Conservation (phyloP, 2,113 vertebrate species). For the Ciconia stormi region DNA sequence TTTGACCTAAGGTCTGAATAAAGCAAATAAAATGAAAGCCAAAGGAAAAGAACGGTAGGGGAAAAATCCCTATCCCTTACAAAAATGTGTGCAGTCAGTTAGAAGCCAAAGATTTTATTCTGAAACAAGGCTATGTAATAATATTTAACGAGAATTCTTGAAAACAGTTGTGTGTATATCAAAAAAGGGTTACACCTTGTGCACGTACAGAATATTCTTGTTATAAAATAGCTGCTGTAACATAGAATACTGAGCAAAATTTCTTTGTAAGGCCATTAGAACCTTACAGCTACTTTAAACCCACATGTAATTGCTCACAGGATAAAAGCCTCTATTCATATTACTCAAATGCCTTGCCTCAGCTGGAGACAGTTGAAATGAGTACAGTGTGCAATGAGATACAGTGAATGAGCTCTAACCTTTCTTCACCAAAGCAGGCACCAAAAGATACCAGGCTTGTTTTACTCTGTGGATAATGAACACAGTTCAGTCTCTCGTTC, state of each 20-base stretch:
- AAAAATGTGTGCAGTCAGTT: background rate
- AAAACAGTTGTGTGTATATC: background rate
- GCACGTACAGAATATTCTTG: background rate
- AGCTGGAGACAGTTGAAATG: constrained; percentile 45
- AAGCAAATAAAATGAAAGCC: background rate
- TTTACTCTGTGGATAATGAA: constrained; percentile 23
- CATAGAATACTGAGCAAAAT: background rate
- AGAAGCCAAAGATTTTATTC: constrained; percentile 10
- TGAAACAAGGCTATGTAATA: background rate
- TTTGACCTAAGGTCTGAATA: constrained; percentile 24
- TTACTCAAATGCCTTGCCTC: constrained; percentile 50
- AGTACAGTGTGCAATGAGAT: constrained; percentile 12
- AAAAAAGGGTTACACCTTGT: background rate
- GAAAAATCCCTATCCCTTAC: background rate
- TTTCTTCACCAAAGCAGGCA: constrained; percentile 20
- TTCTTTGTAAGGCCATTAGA: constrained; percentile 2
- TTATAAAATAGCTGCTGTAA: background rate
- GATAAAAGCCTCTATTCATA: constrained; percentile 44
- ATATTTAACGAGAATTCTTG: background rate
- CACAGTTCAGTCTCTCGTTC: background rate
- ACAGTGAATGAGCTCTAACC: constrained; percentile 38
- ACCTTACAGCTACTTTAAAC: background rate
- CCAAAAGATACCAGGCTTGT: constrained; percentile 38
- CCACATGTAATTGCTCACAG: constrained; percentile 33
- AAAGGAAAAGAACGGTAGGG: background rate